Percentiles rank a stretch among this genome's conserved stretches.
Conservation (phyloP, 2,113 vertebrate genomes). For the Leiothrix lutea region DNA sequence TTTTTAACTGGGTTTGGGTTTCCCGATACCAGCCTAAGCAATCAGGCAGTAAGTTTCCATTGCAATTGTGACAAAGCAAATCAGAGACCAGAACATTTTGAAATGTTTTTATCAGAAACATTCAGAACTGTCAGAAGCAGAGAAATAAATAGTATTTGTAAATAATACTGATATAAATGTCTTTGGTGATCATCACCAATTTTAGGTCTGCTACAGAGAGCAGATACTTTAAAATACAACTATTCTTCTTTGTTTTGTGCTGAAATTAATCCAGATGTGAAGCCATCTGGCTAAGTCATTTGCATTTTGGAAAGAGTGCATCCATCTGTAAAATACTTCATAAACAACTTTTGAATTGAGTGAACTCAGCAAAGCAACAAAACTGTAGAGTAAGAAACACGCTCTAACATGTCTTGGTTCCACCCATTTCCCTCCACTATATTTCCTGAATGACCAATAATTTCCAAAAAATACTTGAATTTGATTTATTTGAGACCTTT, state of each 20-base stretch:
- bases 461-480: neutral
- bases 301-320: neutral
- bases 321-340: slow-evolving; percentile 28
- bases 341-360: neutral
- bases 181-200: neutral
- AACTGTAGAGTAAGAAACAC: neutral
- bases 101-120: slow-evolving; percentile 11
- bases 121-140: neutral
- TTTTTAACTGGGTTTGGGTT: neutral
- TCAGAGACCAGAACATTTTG: neutral
- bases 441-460: neutral
- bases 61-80: neutral
- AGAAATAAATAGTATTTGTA: neutral
- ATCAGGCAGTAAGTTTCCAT: slow-evolving; percentile 52
- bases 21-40: neutral
- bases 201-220: neutral
- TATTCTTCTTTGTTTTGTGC: neutral
- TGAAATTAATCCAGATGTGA: slow-evolving; percentile 53
- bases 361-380: neutral
- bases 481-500: neutral
- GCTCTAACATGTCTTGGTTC: neutral
- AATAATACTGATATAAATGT: neutral
- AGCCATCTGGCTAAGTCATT: slow-evolving; percentile 30
- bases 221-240: slow-evolving; percentile 31
- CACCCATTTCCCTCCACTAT: neutral